Evolutionary conservation across 1,140 invertebrate genomes (phyloP), one percentile per base, ranked within the genome.

Genomic region (Drosophila tropicalis): DNA sequence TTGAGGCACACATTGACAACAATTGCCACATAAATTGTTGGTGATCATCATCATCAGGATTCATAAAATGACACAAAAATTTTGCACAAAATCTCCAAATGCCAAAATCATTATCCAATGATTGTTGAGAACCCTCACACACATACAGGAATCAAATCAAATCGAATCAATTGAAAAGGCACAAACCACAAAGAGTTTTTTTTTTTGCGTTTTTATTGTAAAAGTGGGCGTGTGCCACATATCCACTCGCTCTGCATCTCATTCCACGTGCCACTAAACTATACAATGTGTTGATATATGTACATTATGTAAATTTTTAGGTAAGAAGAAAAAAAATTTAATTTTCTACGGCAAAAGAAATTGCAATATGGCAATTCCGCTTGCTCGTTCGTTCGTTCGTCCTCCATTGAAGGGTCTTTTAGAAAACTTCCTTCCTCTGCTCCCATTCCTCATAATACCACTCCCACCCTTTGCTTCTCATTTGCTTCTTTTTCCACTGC

Each of bases 291-390:
- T 63, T 76, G 60, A 73, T 82, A 82, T 76, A 51, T 51, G 44
- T 51, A 51, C 10, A 79, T 86, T 82, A 86, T 86, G 82, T 69
- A 86, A 86, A 85, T 85, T 70, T 72, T 84, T 73, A 67, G 57
- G 67, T 63, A 70, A 65, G 41, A 66, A 44, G 63, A 62, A 54
- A 76, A 58, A 58, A 58, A 64, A 69, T 72, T 67, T 25, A 60
- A 72, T 44, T 68, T 44, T 36, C 36, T 25, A 71, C 65, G 67
- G 55, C 56, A 41, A 58, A 54, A 19, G 34, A 63, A 74, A 86
- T 77, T 85, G 81, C 82, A 85, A 81, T 85, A 85, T 75, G 81
- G 82, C 79, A 86, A 76, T 75, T 81, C 74, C 77, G 29, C 29
- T 29, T 36, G 81, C 67, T 77, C 44, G 68, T 76, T 79, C 69